These are phyloP conservation scores for Halocynthia roretzi DNA, from an alignment of 23 tunicate species.

Conservation along the genomic window DNA sequence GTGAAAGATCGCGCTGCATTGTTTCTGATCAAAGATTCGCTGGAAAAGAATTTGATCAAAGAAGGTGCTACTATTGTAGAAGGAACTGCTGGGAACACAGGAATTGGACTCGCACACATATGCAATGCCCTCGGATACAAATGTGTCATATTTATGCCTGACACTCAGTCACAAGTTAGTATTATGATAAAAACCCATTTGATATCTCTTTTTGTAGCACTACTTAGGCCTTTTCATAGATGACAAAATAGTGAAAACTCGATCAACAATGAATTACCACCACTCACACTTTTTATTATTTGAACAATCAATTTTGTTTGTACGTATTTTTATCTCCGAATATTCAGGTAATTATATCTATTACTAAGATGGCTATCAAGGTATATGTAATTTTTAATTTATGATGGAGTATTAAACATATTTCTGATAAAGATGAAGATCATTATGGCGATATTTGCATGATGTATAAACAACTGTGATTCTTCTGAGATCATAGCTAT, in stretches of 20 bases:
- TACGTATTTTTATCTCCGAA: too few relatives aligned
- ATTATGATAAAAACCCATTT: neutral
- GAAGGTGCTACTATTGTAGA: slow-evolving; percentile 87
- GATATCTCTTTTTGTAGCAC: neutral
- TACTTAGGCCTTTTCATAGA: too few relatives aligned
- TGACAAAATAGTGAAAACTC: too few relatives aligned
- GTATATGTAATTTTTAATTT: too few relatives aligned
- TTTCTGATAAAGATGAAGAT: too few relatives aligned
- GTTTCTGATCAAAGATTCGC: slow-evolving; percentile 81
- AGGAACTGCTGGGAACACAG: slow-evolving; percentile 98
- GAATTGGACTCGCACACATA: slow-evolving; percentile 92
- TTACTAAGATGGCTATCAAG: too few relatives aligned
- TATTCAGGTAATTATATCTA: too few relatives aligned
- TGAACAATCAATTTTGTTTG: neutral
- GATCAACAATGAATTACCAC: too few relatives aligned
- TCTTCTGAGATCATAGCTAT: too few relatives aligned
- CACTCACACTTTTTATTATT: neutral
- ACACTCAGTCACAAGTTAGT: slow-evolving; percentile 78
- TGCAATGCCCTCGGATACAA: slow-evolving; percentile 93
- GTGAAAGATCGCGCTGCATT: slow-evolving; percentile 94
- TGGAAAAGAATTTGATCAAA: slow-evolving; percentile 53
- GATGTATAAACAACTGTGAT: too few relatives aligned
- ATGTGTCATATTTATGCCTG: slow-evolving; percentile 92
- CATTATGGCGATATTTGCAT: too few relatives aligned
- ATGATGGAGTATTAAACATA: too few relatives aligned